A percentile compares a stretch with the other conserved stretches of the same genome.
phyloP scores from a whole-genome alignment of 2,888 invertebrate species.

The Meloe dianella region DNA sequence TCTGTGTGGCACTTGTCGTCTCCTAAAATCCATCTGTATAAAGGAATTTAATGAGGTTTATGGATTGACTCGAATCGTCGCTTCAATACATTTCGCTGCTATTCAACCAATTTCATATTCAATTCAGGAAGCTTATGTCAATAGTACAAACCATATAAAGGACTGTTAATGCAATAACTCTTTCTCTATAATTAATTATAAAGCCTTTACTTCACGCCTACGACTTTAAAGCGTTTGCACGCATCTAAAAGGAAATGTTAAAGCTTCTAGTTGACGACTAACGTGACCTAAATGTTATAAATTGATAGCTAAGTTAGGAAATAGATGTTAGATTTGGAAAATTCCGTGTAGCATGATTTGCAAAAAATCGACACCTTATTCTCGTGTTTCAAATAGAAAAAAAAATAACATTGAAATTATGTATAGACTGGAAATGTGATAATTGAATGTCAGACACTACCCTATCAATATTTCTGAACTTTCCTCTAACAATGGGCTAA shows the following conservation, averaged over 20 bases:
- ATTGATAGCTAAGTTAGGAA: neutral
- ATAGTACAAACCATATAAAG: neutral
- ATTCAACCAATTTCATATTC: neutral
- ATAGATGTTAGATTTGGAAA: neutral
- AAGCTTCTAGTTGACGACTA: neutral
- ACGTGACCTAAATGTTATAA: neutral
- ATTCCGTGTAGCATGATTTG: neutral
- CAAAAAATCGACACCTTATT: constrained; percentile 7
- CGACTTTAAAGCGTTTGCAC: neutral
- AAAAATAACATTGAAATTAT: neutral
- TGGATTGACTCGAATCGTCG: neutral
- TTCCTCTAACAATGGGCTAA: constrained; percentile 20
- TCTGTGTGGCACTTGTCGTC: neutral
- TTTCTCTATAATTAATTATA: neutral
- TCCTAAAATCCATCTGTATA: neutral
- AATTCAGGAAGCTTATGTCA: neutral
- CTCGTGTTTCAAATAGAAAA: neutral
- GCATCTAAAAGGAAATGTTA: neutral
- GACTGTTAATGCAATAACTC: neutral
- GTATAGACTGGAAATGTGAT: constrained; percentile 26
- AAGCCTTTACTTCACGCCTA: neutral
- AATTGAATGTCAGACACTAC: constrained; percentile 29
- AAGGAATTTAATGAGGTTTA: neutral
- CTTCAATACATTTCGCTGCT: neutral
- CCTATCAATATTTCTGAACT: constrained; percentile 23